phyloP scores from a whole-genome alignment of 1,140 invertebrate genomes.

The Eumeta japonica region DNA sequence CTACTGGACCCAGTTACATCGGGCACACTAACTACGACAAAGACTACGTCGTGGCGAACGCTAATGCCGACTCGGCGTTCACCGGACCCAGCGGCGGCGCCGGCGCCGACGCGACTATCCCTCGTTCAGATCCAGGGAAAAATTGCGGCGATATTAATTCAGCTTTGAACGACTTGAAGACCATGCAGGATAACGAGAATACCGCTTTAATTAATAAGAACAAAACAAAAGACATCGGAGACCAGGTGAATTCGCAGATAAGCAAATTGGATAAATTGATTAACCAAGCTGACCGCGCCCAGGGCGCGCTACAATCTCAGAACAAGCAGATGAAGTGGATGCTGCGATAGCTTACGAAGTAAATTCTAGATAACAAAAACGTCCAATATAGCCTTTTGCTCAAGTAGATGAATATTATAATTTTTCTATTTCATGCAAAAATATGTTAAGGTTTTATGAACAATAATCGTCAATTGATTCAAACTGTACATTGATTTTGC shows the following conservation, averaged over 20 bases:
- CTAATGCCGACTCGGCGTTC: slow-evolving; percentile 25
- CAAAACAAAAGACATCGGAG: slow-evolving; percentile 51
- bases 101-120: slow-evolving; percentile 32
- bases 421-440: too few relatives aligned
- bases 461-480: too few relatives aligned
- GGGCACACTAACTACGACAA: slow-evolving; percentile 45
- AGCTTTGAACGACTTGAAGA: slow-evolving; percentile 49
- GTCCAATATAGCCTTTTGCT: too few relatives aligned
- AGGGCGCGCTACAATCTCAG: slow-evolving; percentile 66
- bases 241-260: slow-evolving; percentile 63
- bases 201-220: slow-evolving; percentile 24
- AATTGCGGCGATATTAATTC: slow-evolving; percentile 38
- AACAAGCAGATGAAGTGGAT: slow-evolving; percentile 71
- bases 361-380: not conserved
- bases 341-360: slow-evolving; percentile 53
- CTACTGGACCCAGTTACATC: slow-evolving; percentile 46
- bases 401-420: too few relatives aligned
- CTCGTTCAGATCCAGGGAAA: slow-evolving; percentile 16
- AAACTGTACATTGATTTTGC: too few relatives aligned
- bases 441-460: too few relatives aligned
- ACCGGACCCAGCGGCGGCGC: slow-evolving; percentile 36
- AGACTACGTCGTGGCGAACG: slow-evolving; percentile 32
- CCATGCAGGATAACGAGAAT: slow-evolving; percentile 38
- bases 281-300: slow-evolving; percentile 65
- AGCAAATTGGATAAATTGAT: slow-evolving; percentile 65